phyloP scores from a whole-genome alignment of 2,113 vertebrate species.

The Cottus gobio region DNA sequence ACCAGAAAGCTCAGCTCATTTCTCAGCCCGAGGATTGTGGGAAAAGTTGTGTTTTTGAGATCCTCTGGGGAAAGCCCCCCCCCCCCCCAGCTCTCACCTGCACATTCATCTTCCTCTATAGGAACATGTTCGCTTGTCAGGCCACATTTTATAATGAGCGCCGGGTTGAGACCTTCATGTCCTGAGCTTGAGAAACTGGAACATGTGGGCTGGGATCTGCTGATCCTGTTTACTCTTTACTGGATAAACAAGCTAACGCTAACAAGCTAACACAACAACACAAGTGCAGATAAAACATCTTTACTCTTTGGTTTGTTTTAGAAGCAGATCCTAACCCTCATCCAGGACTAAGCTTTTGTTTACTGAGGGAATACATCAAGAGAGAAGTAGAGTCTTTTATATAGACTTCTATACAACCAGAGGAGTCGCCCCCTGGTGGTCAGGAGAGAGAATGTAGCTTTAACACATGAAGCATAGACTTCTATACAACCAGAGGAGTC shows the following conservation, averaged over 20 bases:
- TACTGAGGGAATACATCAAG: too few species aligned
- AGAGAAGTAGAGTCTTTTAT: too few species aligned
- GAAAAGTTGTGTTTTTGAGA: background rate
- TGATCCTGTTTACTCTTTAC: conserved; percentile 27
- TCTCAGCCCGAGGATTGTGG: conserved; percentile 41
- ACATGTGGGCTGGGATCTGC: conserved; percentile 16
- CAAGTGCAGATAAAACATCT: background rate
- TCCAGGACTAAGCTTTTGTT: too few species aligned
- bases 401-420: too few species aligned
- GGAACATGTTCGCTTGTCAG: conserved; percentile 1
- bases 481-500: background rate
- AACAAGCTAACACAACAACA: background rate
- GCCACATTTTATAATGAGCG: conserved; percentile 21
- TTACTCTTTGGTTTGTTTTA: background rate
- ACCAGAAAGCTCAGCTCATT: conserved; percentile 41
- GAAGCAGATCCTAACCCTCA: background rate
- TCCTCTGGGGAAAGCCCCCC: conserved; percentile 14
- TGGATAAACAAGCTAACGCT: background rate
- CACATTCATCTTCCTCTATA: conserved; percentile 29
- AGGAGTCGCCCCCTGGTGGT: too few species aligned
- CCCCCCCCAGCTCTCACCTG: conserved; percentile 30
- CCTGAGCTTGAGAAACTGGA: conserved; percentile 48
- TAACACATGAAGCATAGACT: background rate
- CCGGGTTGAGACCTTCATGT: background rate
- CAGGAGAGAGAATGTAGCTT: too few species aligned